phyloP scores from a whole-genome alignment of 2,797 vertebrate genomes.

The Fringilla coelebs region DNA sequence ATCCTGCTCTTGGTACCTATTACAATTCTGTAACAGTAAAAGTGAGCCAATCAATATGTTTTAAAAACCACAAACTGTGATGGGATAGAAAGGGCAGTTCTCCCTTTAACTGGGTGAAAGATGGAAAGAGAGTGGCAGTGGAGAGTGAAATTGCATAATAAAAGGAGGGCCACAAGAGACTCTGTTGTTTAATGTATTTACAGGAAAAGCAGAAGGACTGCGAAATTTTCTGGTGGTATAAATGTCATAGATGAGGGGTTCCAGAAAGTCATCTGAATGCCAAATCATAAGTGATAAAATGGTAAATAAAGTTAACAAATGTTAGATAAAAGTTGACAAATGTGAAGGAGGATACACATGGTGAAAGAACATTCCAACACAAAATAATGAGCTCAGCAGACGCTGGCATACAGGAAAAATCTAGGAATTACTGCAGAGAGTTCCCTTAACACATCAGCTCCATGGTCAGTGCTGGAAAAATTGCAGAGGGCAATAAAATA shows the following conservation, averaged over 20 bases:
- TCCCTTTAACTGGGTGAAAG: background rate
- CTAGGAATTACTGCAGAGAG: background rate
- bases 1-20: background rate
- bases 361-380: background rate
- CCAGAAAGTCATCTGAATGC: background rate
- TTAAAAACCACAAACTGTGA: background rate
- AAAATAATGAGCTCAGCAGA: background rate
- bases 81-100: background rate
- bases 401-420: background rate
- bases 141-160: background rate
- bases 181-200: background rate
- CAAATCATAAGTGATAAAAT: background rate
- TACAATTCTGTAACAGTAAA: background rate
- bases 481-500: background rate
- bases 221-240: background rate
- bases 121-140: background rate
- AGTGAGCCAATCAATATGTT: fast-evolving
- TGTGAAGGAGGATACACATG: background rate
- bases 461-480: background rate
- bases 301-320: background rate
- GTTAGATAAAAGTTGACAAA: background rate
- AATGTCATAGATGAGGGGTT: background rate
- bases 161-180: background rate
- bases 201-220: background rate
- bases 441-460: background rate